Conservation (phyloP, 2,888 invertebrate species). For the Phalangium opilio region DNA sequence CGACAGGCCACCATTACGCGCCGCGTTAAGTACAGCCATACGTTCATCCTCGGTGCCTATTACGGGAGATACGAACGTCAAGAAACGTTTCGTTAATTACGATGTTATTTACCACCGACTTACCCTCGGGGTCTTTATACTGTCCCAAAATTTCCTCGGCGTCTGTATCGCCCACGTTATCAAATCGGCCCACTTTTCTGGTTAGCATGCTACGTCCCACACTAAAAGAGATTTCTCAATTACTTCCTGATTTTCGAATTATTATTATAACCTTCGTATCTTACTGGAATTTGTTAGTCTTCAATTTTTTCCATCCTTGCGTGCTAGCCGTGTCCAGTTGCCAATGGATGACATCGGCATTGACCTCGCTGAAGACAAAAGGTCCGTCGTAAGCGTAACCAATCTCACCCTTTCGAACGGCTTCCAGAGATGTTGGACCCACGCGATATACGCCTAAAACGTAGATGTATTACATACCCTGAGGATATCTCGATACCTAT, state of each 20-base stretch:
- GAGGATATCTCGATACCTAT: no score
- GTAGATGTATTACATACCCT: no score
- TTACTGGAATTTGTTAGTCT: constrained; percentile 55
- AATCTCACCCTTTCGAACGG: constrained; percentile 55
- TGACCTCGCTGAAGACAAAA: constrained; percentile 59
- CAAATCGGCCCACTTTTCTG: constrained; percentile 48
- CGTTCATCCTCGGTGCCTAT: constrained; percentile 52
- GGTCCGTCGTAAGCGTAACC: constrained; percentile 55
- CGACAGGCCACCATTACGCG: constrained; percentile 33
- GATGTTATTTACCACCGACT: no score
- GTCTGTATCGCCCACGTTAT: constrained; percentile 53
- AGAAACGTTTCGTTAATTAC: no score
- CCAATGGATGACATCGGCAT: constrained; percentile 65
- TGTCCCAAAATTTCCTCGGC: constrained; percentile 49
- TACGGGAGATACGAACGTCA: not conserved
- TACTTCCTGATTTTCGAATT: no score
- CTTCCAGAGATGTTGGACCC: constrained; percentile 52
- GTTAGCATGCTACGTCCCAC: constrained; percentile 55
- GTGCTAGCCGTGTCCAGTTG: constrained; percentile 49
- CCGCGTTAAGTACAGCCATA: constrained; percentile 56
- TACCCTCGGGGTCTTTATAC: constrained; percentile 56
- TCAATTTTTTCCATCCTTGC: constrained; percentile 49
- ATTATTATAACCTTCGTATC: constrained; percentile 24
- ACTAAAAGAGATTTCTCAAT: no score
- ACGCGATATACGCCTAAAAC: constrained; percentile 26